A percentile compares a stretch with the other conserved stretches of the same genome.
Conservation (phyloP, 2,113 vertebrate species). For the Petaurus breviceps region DNA sequence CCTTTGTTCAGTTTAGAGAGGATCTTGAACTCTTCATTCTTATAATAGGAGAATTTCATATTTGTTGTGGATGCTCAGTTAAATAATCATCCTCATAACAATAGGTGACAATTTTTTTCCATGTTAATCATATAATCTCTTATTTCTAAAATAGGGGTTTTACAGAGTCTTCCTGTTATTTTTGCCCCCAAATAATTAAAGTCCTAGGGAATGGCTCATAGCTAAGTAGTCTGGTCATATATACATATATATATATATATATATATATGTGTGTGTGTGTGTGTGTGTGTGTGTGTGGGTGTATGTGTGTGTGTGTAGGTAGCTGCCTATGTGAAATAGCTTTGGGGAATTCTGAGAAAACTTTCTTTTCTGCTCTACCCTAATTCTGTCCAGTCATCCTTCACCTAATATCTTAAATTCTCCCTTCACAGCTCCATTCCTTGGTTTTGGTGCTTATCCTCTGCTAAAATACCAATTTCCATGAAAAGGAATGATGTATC, state of each 20-base stretch:
- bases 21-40: not conserved
- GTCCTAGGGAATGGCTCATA: not conserved
- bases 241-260: too few relatives aligned
- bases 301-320: not conserved
- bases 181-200: not conserved
- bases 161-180: not conserved
- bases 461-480: not conserved
- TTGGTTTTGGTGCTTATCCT: not conserved
- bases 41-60: not conserved
- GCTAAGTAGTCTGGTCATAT: not conserved
- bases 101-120: not conserved
- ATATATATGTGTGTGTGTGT: too few relatives aligned
- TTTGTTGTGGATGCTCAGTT: not conserved
- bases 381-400: not conserved
- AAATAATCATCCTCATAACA: not conserved
- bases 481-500: not conserved
- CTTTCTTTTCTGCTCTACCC: not conserved
- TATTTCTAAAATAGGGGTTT: not conserved
- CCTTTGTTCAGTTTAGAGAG: not conserved
- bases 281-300: not conserved
- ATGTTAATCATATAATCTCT: not conserved
- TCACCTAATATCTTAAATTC: not conserved
- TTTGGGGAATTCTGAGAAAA: not conserved
- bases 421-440: not conserved
- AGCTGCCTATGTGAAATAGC: not conserved